Evolutionary conservation across 2,888 invertebrate species (phyloP).

Genomic region (Clusia tigrina): DNA sequence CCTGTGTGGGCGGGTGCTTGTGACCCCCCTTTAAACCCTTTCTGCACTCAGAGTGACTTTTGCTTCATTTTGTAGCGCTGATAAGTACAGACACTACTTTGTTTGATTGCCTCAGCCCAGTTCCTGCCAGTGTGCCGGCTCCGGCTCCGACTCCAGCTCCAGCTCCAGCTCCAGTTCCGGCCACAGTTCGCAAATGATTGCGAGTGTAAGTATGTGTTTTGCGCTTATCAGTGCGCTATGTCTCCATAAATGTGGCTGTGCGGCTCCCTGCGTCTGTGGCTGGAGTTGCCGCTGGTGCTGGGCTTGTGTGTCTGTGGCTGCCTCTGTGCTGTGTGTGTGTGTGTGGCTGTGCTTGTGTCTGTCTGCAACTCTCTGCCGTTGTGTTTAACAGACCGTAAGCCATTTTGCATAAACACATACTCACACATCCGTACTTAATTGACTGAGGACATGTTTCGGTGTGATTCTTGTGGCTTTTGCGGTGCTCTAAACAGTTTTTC

Average conservation of each 20-base stretch:
- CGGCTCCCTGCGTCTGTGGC: too few species aligned
- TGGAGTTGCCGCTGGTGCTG: too few species aligned
- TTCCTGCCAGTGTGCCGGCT: too few species aligned
- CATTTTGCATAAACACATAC: slow-evolving; percentile 46
- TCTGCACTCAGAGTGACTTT: slow-evolving; percentile 41
- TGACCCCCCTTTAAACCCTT: neutral
- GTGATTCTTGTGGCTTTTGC: slow-evolving; percentile 54
- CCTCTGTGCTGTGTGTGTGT: slow-evolving; percentile 38
- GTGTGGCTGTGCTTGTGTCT: slow-evolving; percentile 25
- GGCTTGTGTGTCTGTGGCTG: slow-evolving; percentile 24
- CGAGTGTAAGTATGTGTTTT: slow-evolving; percentile 7
- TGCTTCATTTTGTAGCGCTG: slow-evolving; percentile 53
- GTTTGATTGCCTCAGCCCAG: too few species aligned
- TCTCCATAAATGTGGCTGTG: too few species aligned
- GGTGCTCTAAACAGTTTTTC: slow-evolving; percentile 28
- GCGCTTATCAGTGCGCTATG: slow-evolving; percentile 23
- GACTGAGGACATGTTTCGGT: slow-evolving; percentile 33
- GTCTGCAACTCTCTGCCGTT: slow-evolving; percentile 31
- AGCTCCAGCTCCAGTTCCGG: too few species aligned
- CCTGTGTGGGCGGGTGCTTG: neutral
- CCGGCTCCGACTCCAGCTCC: too few species aligned
- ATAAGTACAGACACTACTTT: slow-evolving; percentile 46
- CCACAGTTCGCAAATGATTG: neutral
- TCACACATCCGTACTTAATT: slow-evolving; percentile 29
- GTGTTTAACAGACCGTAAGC: slow-evolving; percentile 58